Conservation (phyloP, 2,113 vertebrate species). For the Alligator mississippiensis region DNA sequence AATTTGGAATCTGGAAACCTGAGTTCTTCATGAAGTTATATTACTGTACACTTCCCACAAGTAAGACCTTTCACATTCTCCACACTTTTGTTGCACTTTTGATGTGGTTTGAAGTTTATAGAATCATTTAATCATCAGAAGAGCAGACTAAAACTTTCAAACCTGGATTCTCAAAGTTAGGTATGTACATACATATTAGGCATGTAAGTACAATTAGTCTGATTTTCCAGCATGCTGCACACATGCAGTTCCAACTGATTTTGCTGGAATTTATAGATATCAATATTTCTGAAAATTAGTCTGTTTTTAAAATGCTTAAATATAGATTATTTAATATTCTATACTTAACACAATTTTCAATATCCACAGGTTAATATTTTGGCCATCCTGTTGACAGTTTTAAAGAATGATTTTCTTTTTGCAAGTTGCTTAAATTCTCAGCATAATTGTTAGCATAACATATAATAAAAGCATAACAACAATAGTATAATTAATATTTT, state of each 20-base stretch:
- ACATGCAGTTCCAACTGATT: background rate
- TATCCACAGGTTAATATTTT: background rate
- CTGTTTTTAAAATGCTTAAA: background rate
- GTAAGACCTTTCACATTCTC: slow-evolving; percentile 73
- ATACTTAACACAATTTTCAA: background rate
- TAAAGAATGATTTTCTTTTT: background rate
- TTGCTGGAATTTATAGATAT: background rate
- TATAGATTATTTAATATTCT: background rate
- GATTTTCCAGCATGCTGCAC: background rate
- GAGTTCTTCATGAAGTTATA: slow-evolving; percentile 75
- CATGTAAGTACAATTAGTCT: background rate
- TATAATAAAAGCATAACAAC: background rate
- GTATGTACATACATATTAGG: background rate
- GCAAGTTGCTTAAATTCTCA: background rate
- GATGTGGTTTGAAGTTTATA: slow-evolving; percentile 21
- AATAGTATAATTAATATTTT: background rate
- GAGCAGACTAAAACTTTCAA: background rate
- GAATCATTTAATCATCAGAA: background rate
- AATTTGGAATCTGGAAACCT: slow-evolving; percentile 88
- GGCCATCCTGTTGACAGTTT: background rate
- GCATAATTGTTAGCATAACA: background rate
- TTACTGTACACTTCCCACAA: slow-evolving; percentile 76
- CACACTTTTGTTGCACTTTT: slow-evolving; percentile 35
- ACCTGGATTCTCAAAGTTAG: background rate
- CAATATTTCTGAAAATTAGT: background rate